Base-by-base conservation (phyloP, 1,140 invertebrate species). In the Drosophila mauritiana region DNA sequence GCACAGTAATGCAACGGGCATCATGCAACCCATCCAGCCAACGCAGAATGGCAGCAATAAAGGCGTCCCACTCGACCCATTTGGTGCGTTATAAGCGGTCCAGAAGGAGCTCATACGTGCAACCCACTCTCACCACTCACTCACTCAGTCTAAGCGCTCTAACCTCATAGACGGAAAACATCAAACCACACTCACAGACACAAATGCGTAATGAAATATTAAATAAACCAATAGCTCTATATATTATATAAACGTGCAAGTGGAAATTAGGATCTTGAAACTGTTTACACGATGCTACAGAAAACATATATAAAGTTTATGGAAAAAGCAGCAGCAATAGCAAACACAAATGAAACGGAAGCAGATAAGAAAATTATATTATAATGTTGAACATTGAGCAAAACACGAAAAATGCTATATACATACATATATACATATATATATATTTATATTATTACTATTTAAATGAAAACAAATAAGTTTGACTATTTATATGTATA, bases 61-160 rank as follows among this genome's bases (percentile, higher is more conserved):
- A 78, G 84, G 67, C 59, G 78, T 91, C 52, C 86, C 91, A 59
- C 73, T 92, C 43, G 91, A 92, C 91, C 91, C 91, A 70, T 92
- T 92, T 81, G 92, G 91, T 53, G 91, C 91, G 75, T 92, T 92
- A 91, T 92, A 92, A 92, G 77, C 77, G 61, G 73, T 46, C 74
- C 70, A 46, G 46, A 11, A 46, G 62, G 15, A 82, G 64, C 61
- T 65, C 17, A 68, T 53, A 31, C 45, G 61, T 49, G 43, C 73
- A 75, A 53, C 43, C 34, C 43, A 61, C 58, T 22, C 20, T 2
- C 20, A 22, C 20, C 20, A 22, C 20, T 63, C 67, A 64, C 53
- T 58, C 39, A 62, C 42, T 56, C 55, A 79, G 54, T 53, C 46
- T 77, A 83, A 73, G 77, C 73, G 77, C 80, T 83, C 57, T 74